Conservation (phyloP, 1,140 invertebrate species). For the Ceratina calcarata region DNA sequence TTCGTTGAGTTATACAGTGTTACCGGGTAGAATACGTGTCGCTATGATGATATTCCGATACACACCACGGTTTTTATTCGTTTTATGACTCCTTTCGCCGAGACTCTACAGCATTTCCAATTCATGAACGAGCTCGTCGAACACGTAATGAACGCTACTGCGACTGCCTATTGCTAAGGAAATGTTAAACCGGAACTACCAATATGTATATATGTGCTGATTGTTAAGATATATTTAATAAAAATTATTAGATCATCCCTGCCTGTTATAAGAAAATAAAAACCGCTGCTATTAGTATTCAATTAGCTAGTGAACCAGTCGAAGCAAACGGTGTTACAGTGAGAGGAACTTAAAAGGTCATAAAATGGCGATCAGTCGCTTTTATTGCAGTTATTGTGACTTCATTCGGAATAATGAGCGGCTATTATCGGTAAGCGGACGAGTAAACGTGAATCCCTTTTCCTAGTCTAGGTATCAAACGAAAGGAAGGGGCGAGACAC, state of each 20-base stretch:
- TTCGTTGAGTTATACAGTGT: conserved; percentile 14
- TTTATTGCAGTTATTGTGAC: background rate
- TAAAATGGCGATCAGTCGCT: background rate
- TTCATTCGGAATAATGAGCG: conserved; percentile 50
- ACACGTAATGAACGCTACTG: conserved; percentile 49
- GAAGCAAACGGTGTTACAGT: background rate
- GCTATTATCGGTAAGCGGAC: conserved; percentile 74
- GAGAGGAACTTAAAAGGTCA: too few relatives aligned
- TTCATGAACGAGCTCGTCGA: conserved; percentile 73
- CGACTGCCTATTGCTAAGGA: background rate
- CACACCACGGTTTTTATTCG: conserved; percentile 65
- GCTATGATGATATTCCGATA: conserved; percentile 57
- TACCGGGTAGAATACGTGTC: conserved; percentile 10
- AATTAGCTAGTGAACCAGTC: background rate
- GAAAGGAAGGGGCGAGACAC: background rate
- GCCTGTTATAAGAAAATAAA: too few relatives aligned
- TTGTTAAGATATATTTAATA: conserved; percentile 2
- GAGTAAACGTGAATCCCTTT: conserved; percentile 77
- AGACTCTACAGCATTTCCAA: conserved; percentile 74
- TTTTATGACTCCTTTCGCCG: conserved; percentile 76
- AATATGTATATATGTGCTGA: background rate
- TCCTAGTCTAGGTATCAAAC: conserved; percentile 66
- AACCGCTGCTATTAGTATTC: too few relatives aligned
- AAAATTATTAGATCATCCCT: too few relatives aligned
- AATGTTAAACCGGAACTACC: too few relatives aligned